Percentiles rank a stretch among this genome's conserved stretches.
Evolutionary conservation across 2,113 vertebrate genomes (phyloP).

Genomic region (Hucho hucho): DNA sequence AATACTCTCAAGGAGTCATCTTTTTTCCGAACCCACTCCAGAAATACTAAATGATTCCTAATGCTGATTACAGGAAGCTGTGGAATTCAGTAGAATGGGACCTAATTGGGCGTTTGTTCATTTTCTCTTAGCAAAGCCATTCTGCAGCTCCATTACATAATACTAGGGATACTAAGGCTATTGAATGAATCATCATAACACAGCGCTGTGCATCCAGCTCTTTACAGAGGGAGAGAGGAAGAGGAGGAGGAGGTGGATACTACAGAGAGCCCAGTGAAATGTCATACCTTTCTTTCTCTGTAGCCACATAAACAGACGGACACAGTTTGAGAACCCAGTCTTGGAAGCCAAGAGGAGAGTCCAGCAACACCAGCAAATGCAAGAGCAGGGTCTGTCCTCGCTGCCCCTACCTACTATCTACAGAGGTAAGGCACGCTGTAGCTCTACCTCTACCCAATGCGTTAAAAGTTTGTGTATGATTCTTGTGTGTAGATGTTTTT

Average conservation of each 20-base stretch:
- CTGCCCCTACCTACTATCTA: slow-evolving; percentile 90
- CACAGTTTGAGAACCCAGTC: slow-evolving; percentile 99
- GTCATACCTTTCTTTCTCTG: slow-evolving; percentile 33
- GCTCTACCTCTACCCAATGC: not conserved
- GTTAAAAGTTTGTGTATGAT: not conserved
- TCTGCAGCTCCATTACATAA: slow-evolving; percentile 53
- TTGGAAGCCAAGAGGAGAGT: slow-evolving; percentile 97
- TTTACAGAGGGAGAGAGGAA: slow-evolving; percentile 1
- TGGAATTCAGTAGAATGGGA: slow-evolving; percentile 18
- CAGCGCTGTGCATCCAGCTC: slow-evolving; percentile 25
- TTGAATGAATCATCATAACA: slow-evolving; percentile 59
- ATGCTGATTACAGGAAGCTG: slow-evolving; percentile 4
- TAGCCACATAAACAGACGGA: slow-evolving; percentile 99
- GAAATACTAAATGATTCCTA: slow-evolving; percentile 30
- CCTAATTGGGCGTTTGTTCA: slow-evolving; percentile 29
- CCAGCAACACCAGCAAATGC: slow-evolving; percentile 94
- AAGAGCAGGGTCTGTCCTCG: slow-evolving; percentile 92
- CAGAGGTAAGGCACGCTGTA: slow-evolving; percentile 80
- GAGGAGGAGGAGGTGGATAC: not conserved
- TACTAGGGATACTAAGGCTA: slow-evolving; percentile 15
- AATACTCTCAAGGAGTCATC: not conserved
- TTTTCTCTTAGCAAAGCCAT: slow-evolving; percentile 18
- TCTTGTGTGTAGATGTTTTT: too few relatives aligned
- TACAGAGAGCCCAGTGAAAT: slow-evolving; percentile 5
- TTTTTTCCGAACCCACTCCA: slow-evolving; percentile 26